These are phyloP conservation scores for Synergus laeviventris DNA, from an alignment of 2,888 invertebrate species.

Conservation along the genomic window DNA sequence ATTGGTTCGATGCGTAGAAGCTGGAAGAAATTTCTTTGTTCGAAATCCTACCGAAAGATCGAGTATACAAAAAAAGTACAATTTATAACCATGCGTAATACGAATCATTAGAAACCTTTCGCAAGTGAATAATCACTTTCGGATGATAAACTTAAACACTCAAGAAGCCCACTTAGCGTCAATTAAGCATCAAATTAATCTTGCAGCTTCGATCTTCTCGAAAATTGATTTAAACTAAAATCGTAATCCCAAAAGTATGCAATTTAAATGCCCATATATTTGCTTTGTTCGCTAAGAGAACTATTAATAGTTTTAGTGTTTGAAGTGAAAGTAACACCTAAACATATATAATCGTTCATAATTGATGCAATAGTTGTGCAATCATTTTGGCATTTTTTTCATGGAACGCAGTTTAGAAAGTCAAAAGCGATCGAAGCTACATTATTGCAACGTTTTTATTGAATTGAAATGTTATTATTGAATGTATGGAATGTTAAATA, in stretches of 20 bases:
- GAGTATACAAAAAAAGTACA: constrained; percentile 11
- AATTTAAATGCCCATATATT: neutral
- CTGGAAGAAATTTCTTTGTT: constrained; percentile 39
- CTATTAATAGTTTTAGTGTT: neutral
- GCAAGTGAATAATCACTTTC: neutral
- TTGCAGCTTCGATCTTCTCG: no score
- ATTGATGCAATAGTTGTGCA: constrained; percentile 30
- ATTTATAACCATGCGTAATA: constrained; percentile 18
- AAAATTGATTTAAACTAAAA: no score
- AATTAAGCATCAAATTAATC: neutral
- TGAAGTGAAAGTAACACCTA: constrained; percentile 10
- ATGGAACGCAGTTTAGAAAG: neutral
- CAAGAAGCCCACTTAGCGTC: neutral
- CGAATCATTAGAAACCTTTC: neutral
- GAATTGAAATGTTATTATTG: neutral
- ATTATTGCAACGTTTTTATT: neutral
- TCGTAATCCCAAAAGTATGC: no score
- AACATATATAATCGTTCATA: constrained; percentile 20
- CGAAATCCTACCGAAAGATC: constrained; percentile 20
- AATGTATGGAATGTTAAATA: neutral
- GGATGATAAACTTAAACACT: neutral
- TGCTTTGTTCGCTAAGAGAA: neutral
- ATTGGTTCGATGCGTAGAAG: constrained; percentile 39
- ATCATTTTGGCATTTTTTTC: constrained; percentile 24
- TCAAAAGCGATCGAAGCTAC: neutral